Percentiles rank a stretch among this genome's conserved stretches.
phyloP scores from a whole-genome alignment of 2,888 invertebrate species.

The Aphodius granarius region DNA sequence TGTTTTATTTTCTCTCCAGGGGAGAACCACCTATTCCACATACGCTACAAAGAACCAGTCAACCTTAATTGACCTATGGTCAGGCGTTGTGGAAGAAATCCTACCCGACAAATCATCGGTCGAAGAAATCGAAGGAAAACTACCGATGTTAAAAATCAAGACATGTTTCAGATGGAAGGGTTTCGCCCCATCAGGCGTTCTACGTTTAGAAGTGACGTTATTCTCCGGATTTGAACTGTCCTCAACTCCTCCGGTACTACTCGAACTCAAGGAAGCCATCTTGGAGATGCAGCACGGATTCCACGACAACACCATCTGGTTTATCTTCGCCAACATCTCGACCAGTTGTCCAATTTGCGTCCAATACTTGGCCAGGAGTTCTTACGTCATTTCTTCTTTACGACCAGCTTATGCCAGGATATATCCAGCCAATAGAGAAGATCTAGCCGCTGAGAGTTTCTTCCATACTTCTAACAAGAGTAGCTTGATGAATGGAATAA shows the following conservation, averaged over 20 bases:
- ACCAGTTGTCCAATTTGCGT: slow-evolving; percentile 65
- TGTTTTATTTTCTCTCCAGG: slow-evolving; percentile 47
- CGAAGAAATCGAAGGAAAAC: slow-evolving; percentile 66
- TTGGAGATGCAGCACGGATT: slow-evolving; percentile 64
- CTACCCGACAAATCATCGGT: slow-evolving; percentile 64
- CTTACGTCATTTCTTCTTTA: slow-evolving; percentile 63
- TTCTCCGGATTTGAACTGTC: slow-evolving; percentile 68
- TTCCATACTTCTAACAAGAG: slow-evolving; percentile 66
- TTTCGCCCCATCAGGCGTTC: slow-evolving; percentile 61
- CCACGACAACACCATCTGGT: slow-evolving; percentile 65
- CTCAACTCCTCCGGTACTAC: slow-evolving; percentile 52
- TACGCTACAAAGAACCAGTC: slow-evolving; percentile 63
- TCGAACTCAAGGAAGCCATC: slow-evolving; percentile 60
- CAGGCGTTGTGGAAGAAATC: slow-evolving; percentile 66
- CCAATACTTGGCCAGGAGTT: slow-evolving; percentile 62
- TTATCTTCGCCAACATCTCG: slow-evolving; percentile 66
- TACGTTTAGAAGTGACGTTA: slow-evolving; percentile 63
- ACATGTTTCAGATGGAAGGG: slow-evolving; percentile 70
- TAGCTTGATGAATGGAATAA: slow-evolving; percentile 62
- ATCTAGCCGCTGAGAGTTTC: slow-evolving; percentile 65
- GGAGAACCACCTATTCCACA: slow-evolving; percentile 65
- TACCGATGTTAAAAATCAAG: slow-evolving; percentile 65
- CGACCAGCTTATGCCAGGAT: slow-evolving; percentile 66
- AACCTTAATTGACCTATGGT: slow-evolving; percentile 62
- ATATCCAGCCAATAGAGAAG: slow-evolving; percentile 64